A percentile compares a stretch with the other conserved stretches of the same genome.
phyloP scores from a whole-genome alignment of 2,888 invertebrate species.

The Idaea biselata region DNA sequence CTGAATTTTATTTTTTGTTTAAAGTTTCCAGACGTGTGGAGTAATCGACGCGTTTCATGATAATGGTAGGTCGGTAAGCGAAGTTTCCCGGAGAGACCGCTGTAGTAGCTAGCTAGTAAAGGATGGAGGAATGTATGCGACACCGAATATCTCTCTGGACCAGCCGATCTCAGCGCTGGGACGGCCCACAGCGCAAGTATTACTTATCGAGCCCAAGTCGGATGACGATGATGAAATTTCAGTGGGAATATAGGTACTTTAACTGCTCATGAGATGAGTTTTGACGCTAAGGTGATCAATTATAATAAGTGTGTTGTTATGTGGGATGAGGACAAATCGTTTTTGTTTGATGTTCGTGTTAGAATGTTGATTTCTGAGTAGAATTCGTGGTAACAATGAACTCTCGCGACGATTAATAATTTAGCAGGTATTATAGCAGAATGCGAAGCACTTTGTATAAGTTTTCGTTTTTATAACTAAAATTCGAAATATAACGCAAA shows the following conservation, averaged over 20 bases:
- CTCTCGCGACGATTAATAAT: too few species aligned
- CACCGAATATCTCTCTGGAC: conserved; percentile 67
- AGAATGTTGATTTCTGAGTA: conserved; percentile 13
- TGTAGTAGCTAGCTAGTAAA: conserved; percentile 53
- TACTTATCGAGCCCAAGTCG: conserved; percentile 75
- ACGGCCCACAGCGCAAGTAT: conserved; percentile 68
- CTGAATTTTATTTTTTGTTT: conserved; percentile 27
- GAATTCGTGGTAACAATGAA: neutral
- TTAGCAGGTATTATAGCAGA: too few species aligned
- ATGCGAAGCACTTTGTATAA: too few species aligned
- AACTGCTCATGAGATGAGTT: conserved; percentile 68
- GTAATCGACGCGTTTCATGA: conserved; percentile 43
- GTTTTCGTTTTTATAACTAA: too few species aligned
- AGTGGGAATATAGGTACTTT: conserved; percentile 78
- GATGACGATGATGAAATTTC: conserved; percentile 80
- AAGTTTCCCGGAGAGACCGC: conserved; percentile 70
- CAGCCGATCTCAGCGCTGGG: conserved; percentile 57
- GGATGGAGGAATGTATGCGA: conserved; percentile 65
- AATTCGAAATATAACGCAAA: too few species aligned
- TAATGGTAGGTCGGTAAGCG: conserved; percentile 50
- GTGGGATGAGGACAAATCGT: conserved; percentile 35
- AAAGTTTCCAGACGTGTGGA: conserved; percentile 33
- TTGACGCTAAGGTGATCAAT: conserved; percentile 60
- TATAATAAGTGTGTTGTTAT: conserved; percentile 45
- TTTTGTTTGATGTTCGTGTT: conserved; percentile 30